Evolutionary conservation across 2,888 invertebrate species (phyloP), one percentile per base, ranked within the genome.

Genomic region (Ypsolopha scabrella): DNA sequence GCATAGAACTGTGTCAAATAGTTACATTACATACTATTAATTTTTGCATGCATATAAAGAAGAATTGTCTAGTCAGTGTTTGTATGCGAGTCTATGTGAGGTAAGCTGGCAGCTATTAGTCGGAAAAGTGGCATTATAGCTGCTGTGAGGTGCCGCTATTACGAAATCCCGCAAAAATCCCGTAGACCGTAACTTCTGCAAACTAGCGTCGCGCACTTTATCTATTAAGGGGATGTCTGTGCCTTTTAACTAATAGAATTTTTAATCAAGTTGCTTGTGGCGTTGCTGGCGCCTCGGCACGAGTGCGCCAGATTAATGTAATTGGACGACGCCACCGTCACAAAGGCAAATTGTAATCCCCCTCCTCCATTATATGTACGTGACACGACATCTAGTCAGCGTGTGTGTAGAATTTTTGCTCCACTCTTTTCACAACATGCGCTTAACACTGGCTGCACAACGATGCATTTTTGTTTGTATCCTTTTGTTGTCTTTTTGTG

Each of bases 291-390:
- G 68, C 67, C 65, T 58, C 69, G 67, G 70, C 73, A 67, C 74
- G 70, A 73, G 72, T 68, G 67, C 78, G 75, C 76, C 80, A 76
- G 80, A 82, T 82, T 85, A 85, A 86, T 86, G 83, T 82, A 83
- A 86, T 85, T 83, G 80, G 80, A 81, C 77, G 74, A 75, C 75
- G 80, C 73, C 24, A 24, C 24, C 75, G 72, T 83, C 81, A 85
- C 83, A 85, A 85, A 85, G 75, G 85, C 83, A 85, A 85, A 85
- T 85, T 85, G 82, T 82, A 82, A 83, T 82, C 77, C 81, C 76
- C 75, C 74, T 72, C 74, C 75, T 78, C 75, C 76, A 51, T 45
- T 38, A 45, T 45, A 38, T 39, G 51, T 45, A 51, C 69, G 73
- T 72, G 72, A 73, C 74, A 68, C 68, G 70, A 72, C 71, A 73